Evolutionary conservation across 2,113 vertebrate genomes (phyloP).

Genomic region (Corythornis vintsioides): DNA sequence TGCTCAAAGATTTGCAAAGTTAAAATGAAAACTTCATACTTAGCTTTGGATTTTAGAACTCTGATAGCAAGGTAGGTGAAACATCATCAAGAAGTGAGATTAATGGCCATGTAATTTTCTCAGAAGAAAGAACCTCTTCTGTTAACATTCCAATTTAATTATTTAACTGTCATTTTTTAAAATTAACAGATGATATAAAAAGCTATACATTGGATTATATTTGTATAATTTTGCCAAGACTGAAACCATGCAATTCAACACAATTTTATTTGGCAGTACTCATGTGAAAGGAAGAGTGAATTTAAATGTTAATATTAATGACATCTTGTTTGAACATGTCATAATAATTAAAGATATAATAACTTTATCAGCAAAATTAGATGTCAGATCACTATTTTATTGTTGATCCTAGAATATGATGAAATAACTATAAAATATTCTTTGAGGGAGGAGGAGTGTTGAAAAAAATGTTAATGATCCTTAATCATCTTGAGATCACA

Average conservation of each 20-base stretch:
- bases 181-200: slow-evolving; percentile 47
- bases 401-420: neutral
- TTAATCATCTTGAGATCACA: neutral
- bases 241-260: slow-evolving; percentile 29
- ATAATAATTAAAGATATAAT: slow-evolving; percentile 44
- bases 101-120: slow-evolving; percentile 55
- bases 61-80: neutral
- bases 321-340: slow-evolving; percentile 39
- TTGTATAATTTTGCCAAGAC: slow-evolving; percentile 54
- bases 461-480: neutral
- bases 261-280: slow-evolving; percentile 50
- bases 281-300: slow-evolving; percentile 63
- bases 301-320: slow-evolving; percentile 53
- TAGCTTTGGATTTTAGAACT: slow-evolving; percentile 28
- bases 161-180: slow-evolving; percentile 66
- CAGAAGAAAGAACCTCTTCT: slow-evolving; percentile 49
- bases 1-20: neutral
- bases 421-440: neutral
- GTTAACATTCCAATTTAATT: slow-evolving; percentile 63
- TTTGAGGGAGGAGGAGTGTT: neutral
- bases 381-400: slow-evolving; percentile 30
- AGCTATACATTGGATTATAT: slow-evolving; percentile 15
- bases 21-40: slow-evolving; percentile 36
- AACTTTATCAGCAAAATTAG: slow-evolving; percentile 42
- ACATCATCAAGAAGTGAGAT: slow-evolving; percentile 21